phyloP scores from a whole-genome alignment of 1,140 invertebrate species.

The Dendrolimus kikuchii region DNA sequence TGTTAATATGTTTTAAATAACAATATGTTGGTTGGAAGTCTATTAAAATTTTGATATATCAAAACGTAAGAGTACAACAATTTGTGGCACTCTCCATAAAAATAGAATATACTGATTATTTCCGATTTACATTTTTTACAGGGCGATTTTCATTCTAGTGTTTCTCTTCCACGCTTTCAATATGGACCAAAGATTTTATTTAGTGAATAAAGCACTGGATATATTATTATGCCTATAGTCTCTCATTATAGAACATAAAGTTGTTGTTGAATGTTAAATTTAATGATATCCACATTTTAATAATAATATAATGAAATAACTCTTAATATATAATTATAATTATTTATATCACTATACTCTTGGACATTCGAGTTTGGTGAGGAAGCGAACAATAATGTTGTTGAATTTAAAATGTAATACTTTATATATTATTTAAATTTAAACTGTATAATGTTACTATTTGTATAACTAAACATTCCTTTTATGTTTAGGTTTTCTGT shows the following conservation, averaged over 20 bases:
- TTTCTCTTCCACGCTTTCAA: slow-evolving; percentile 14
- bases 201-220: slow-evolving; percentile 6
- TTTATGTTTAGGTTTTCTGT: slow-evolving; percentile 37
- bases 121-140: too few species aligned
- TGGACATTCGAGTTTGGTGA: slow-evolving; percentile 9
- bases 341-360: too few species aligned
- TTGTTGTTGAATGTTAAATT: slow-evolving; percentile 56
- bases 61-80: too few species aligned
- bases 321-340: too few species aligned
- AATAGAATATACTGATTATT: too few species aligned
- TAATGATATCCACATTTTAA: slow-evolving; percentile 41
- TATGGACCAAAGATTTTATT: slow-evolving; percentile 26
- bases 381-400: too few species aligned
- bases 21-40: too few species aligned
- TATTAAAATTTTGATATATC: too few species aligned
- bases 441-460: slow-evolving; percentile 1
- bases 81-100: too few species aligned
- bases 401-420: too few species aligned
- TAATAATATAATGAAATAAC: slow-evolving; percentile 3
- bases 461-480: slow-evolving; percentile 42
- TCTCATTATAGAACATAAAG: slow-evolving; percentile 16
- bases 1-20: too few species aligned
- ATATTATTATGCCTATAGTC: slow-evolving; percentile 14
- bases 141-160: neutral
- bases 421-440: too few species aligned